A percentile compares a stretch with the other conserved stretches of the same genome.
Evolutionary conservation across 2,113 vertebrate species (phyloP).

Genomic region (Pelmatolapia mariae): DNA sequence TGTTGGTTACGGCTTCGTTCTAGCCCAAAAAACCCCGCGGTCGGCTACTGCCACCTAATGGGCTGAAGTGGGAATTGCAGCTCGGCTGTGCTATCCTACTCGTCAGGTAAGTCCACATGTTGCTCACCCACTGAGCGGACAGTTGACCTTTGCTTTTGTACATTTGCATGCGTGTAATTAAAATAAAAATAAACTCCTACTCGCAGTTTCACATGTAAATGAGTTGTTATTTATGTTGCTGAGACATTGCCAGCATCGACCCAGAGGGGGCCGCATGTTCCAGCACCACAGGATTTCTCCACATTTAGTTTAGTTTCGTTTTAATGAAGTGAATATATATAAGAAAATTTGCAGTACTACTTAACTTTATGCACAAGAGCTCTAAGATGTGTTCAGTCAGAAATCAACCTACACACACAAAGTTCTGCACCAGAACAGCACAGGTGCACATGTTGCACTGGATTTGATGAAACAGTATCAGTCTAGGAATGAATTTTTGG

Average conservation of each 20-base stretch:
- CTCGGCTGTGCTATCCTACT: neutral
- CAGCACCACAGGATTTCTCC: neutral
- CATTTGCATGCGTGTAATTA: neutral
- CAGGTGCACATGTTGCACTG: neutral
- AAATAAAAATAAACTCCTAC: neutral
- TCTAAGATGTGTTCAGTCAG: neutral
- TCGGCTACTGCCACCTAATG: constrained; percentile 15
- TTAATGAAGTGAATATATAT: neutral
- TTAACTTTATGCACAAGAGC: neutral
- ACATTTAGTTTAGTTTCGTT: neutral
- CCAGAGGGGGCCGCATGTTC: neutral
- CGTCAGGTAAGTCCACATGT: neutral
- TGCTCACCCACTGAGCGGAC: neutral
- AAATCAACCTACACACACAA: neutral
- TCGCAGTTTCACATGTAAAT: neutral
- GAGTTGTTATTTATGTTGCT: neutral
- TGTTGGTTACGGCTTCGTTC: neutral
- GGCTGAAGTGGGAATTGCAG: neutral
- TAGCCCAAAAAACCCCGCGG: neutral
- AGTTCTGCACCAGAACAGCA: neutral
- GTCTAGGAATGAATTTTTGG: neutral
- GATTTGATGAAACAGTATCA: neutral
- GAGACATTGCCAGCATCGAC: neutral
- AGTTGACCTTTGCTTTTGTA: neutral
- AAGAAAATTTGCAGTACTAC: neutral